Percentiles rank a stretch among this genome's conserved stretches.
Conservation (phyloP, 2,888 invertebrate genomes). For the Cephus nigrinus region DNA sequence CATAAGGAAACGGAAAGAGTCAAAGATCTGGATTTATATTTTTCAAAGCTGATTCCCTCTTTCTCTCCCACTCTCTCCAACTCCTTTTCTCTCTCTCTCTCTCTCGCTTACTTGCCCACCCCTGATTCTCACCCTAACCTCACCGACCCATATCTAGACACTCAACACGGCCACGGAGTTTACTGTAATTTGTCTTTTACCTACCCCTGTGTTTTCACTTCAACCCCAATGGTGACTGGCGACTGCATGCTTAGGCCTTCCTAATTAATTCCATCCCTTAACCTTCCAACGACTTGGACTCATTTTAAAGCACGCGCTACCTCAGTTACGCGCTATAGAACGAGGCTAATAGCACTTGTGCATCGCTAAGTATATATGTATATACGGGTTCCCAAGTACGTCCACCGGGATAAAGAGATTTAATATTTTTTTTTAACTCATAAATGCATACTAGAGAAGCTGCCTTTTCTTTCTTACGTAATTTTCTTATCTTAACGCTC, state of each 20-base stretch:
- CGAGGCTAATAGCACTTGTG: background rate
- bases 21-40: background rate
- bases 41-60: slow-evolving; percentile 33
- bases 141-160: background rate
- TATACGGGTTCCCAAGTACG: background rate
- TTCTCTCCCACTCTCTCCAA: slow-evolving; percentile 7
- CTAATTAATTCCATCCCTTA: background rate
- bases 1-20: slow-evolving; percentile 11
- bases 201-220: background rate
- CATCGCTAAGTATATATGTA: background rate
- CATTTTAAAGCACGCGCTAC: background rate
- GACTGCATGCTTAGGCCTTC: background rate
- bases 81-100: background rate
- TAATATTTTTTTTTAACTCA: background rate
- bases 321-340: background rate
- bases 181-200: background rate
- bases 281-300: background rate
- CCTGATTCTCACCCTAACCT: background rate
- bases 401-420: background rate
- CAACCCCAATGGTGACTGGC: background rate
- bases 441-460: background rate
- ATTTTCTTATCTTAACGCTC: background rate
- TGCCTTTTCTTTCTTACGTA: background rate
- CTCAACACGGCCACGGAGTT: background rate
- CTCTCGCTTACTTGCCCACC: background rate